Evolutionary conservation across 1,140 invertebrate species (phyloP), one percentile per base, ranked within the genome.

Genomic region (Zaprionus ornatus): DNA sequence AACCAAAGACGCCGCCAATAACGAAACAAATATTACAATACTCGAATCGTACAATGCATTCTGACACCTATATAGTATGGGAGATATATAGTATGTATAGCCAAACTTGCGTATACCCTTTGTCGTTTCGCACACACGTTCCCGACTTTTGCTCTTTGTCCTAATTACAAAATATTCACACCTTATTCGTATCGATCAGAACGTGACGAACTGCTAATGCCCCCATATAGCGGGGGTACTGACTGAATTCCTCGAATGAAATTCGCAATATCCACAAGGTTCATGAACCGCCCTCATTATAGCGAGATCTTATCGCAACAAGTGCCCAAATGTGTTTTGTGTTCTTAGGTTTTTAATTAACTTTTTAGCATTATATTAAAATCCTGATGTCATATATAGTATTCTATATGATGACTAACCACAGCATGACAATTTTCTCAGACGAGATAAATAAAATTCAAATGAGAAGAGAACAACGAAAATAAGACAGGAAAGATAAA

Each of bases 1-100:
- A 76, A 76, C 68, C 37, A 66, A 72, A 72, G 69, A 71, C 67
- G 61, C 61, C 66, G 74, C 23, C 29, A 29, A 19, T 2, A 21
- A 1, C 4, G n/a, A 40, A 45, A 27, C 29, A 54, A 52, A 25
- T 35, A 21, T 42, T 13, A 70, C 12, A 32, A 45, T 50, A 62
- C 17, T 37, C 35, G 15, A 25, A 15, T 19, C 48, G 48, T 63
- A 25, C 48, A 64, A 64, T 69, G 72, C 72, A 74, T 74, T 74
- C 72, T 74, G 65, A 69, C 72, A 74, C 72, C 72, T 74, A 7
- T 12, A 2, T 40, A n/a, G 37, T 9, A 40, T 40, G 15, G 12
- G 29, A 1, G 13, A 40, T 21, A 50, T 50, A 12, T 48, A 21
- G 35, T 9, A 17, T 45, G 23, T 4, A 48, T 25, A 25, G 25